A percentile compares a stretch with the other conserved stretches of the same genome.
These are phyloP conservation scores for Mechanitis messenoides DNA, from an alignment of 2,888 invertebrate genomes.

Conservation along the genomic window DNA sequence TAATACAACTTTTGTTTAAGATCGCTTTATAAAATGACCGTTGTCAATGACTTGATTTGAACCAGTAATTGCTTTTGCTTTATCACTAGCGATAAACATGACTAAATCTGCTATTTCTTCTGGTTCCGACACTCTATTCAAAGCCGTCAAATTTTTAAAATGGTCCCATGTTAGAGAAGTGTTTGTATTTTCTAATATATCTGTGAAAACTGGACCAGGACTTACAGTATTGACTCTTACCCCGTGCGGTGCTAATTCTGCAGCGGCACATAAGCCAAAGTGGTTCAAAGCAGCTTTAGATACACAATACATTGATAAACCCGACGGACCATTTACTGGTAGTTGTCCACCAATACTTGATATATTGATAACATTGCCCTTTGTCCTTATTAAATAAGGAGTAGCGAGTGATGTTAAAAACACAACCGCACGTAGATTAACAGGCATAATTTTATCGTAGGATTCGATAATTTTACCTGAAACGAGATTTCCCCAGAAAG, in stretches of 20 bases:
- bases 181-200: slow-evolving; percentile 13
- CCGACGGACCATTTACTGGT: neutral
- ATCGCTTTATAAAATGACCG: too few species aligned
- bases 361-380: slow-evolving; percentile 36
- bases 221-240: slow-evolving; percentile 82
- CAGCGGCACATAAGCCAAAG: slow-evolving; percentile 81
- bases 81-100: too few species aligned
- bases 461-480: slow-evolving; percentile 27
- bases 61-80: too few species aligned
- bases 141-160: slow-evolving; percentile 14
- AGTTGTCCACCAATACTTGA: slow-evolving; percentile 27
- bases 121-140: slow-evolving; percentile 18
- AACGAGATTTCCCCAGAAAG: slow-evolving; percentile 20
- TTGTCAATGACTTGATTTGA: too few species aligned
- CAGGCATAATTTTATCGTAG: slow-evolving; percentile 33
- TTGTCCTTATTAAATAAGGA: slow-evolving; percentile 34
- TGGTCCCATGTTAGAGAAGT: slow-evolving; percentile 4
- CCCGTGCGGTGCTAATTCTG: slow-evolving; percentile 74
- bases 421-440: slow-evolving; percentile 34
- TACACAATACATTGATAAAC: slow-evolving; percentile 21
- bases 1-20: too few species aligned
- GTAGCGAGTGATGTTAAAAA: slow-evolving; percentile 32
- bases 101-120: too few species aligned
- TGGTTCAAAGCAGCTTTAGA: slow-evolving; percentile 77
- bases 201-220: slow-evolving; percentile 42